Evolutionary conservation across 2,888 invertebrate genomes (phyloP), one percentile per base, ranked within the genome.

Genomic region (Nasonia oneida): DNA sequence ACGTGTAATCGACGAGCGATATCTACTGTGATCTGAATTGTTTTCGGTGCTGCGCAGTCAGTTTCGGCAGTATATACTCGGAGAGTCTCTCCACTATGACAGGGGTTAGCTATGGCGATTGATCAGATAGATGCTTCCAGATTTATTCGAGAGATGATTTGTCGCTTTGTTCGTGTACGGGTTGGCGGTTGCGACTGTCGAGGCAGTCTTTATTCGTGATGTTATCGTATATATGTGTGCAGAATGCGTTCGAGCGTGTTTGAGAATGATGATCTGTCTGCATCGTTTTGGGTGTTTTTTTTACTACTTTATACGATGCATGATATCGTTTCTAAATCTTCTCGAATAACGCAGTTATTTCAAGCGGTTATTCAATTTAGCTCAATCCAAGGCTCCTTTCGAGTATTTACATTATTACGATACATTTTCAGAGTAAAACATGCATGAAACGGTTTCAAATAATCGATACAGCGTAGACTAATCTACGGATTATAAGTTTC

Each of bases 121-220:
- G 10, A 67, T 70, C 29, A 50, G 33, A 53, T 64, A 23, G 23
- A 23, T 23, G 23, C 23, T 23, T 23, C 23, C 23, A 23, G 33
- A 53, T 64, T 64, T 81, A 29, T 12, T 81, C n/a, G 57, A 71
- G 39, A 57, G 39, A 81, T 71, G 80, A 73, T 71, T 79, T 14
- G 53, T 70, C 53, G 71, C 14, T 67, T 67, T 64, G 1, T 80
- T 80, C 12, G 53, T 37, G n/a, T 57, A n/a, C 57, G 18, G n/a
- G 18, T 57, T 15, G 18, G 14, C 23, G 37, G 5, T 57, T 42
- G 14, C 29, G 73, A 73, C 29, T 73, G 71, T 42, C 57, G 50
- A 73, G 57, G 12, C 37, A n/a, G 57, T 61, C 42, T 81, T 81
- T 23, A 61, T 8, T n/a, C 18, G 23, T 61, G n/a, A 61, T 42